Conservation (phyloP, 2,113 vertebrate genomes). For the Salvator merianae region DNA sequence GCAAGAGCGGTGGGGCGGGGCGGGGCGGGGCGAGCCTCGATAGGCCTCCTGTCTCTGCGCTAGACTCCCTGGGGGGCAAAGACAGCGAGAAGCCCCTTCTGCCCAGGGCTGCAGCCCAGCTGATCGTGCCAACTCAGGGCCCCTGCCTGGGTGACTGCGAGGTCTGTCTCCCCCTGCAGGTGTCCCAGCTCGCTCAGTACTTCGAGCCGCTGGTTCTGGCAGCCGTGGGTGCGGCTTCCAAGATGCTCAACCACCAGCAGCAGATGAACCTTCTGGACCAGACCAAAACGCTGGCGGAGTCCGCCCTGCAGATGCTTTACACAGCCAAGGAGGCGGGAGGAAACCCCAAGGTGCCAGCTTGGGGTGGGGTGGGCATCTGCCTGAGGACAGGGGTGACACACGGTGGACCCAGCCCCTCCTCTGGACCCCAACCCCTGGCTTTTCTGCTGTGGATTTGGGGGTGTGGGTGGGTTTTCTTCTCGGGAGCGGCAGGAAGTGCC, state of each 20-base stretch:
- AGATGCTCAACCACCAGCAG: slow-evolving; percentile 95
- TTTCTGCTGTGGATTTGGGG: too few relatives aligned
- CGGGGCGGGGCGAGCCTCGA: too few relatives aligned
- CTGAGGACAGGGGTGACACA: too few relatives aligned
- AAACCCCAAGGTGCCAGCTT: slow-evolving; percentile 88
- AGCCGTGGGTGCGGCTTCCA: slow-evolving; percentile 89
- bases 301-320: slow-evolving; percentile 94
- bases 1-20: too few relatives aligned
- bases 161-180: slow-evolving; percentile 72
- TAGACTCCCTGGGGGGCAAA: background rate
- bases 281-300: slow-evolving; percentile 94
- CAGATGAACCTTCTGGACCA: slow-evolving; percentile 98
- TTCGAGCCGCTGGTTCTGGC: slow-evolving; percentile 95
- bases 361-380: background rate
- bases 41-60: too few relatives aligned
- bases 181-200: slow-evolving; percentile 97
- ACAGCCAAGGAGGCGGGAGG: slow-evolving; percentile 97
- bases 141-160: background rate
- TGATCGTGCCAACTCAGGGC: background rate
- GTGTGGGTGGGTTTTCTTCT: too few relatives aligned
- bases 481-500: too few relatives aligned
- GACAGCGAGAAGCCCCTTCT: too few relatives aligned
- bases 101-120: background rate
- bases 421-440: too few relatives aligned
- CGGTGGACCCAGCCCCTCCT: background rate